Evolutionary conservation across 1,140 invertebrate genomes (phyloP).

Genomic region (Asobara japonica): DNA sequence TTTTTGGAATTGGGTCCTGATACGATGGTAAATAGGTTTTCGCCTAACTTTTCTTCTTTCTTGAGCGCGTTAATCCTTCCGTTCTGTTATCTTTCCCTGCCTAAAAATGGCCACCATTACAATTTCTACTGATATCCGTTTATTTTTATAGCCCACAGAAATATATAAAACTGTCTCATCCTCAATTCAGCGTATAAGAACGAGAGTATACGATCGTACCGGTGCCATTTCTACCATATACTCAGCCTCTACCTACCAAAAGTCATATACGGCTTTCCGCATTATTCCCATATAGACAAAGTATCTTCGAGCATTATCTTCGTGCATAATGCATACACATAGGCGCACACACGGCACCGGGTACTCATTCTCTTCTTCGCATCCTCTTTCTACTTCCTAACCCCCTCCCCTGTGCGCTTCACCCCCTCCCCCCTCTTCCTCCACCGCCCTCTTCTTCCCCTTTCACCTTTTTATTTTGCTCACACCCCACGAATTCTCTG

Average conservation of each 20-base stretch:
- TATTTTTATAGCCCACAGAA: constrained; percentile 11
- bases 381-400: constrained; percentile 35
- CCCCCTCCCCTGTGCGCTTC: constrained; percentile 44
- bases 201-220: neutral
- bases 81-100: neutral
- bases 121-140: constrained; percentile 9
- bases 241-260: constrained; percentile 5
- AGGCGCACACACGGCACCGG: constrained; percentile 37
- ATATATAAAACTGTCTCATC: constrained; percentile 17
- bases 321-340: constrained; percentile 66
- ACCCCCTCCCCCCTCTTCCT: constrained; percentile 41
- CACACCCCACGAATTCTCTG: constrained; percentile 34
- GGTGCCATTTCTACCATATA: constrained; percentile 3
- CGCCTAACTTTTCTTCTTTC: no score
- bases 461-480: neutral
- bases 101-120: neutral
- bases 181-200: constrained; percentile 8
- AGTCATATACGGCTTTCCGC: constrained; percentile 53
- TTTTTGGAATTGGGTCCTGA: no score
- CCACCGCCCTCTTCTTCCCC: constrained; percentile 11
- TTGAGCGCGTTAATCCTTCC: neutral
- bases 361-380: constrained; percentile 40
- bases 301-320: constrained; percentile 67
- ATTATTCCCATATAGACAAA: constrained; percentile 67
- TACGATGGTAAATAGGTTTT: no score